A percentile compares a stretch with the other conserved stretches of the same genome.
Conservation (phyloP, 1,140 invertebrate genomes). For the Papilio dardanus region DNA sequence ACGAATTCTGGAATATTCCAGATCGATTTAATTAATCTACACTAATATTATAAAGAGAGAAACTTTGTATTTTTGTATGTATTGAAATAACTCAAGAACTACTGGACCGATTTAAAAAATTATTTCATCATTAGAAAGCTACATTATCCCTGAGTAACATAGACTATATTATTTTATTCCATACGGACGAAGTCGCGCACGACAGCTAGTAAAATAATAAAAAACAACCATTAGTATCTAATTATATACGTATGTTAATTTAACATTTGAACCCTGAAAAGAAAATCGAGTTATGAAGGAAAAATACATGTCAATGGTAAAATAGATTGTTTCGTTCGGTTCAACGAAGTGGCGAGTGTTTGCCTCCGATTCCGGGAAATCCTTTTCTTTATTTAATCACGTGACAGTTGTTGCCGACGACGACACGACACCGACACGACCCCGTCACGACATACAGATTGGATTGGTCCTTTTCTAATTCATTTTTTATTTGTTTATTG, state of each 20-base stretch:
- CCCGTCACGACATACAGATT: not conserved
- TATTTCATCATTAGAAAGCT: no score
- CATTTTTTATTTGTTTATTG: not conserved
- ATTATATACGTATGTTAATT: not conserved
- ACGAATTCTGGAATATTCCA: no score
- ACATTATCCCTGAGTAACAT: no score
- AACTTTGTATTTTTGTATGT: no score
- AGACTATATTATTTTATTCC: no score
- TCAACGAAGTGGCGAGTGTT: not conserved
- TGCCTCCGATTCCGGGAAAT: conserved; percentile 1
- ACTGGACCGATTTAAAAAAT: no score
- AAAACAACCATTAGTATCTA: not conserved
- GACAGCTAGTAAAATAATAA: no score
- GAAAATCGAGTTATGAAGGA: not conserved
- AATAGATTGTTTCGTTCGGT: conserved; percentile 13
- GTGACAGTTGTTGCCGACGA: not conserved
- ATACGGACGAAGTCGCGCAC: no score
- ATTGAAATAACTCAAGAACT: no score
- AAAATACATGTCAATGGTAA: conserved; percentile 2
- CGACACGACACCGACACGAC: not conserved
- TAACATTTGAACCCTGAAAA: not conserved
- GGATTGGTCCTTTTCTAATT: not conserved
- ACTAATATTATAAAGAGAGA: no score
- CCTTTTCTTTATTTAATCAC: conserved; percentile 1
- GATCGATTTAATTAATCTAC: no score